These are phyloP conservation scores for Leucophora obtusa DNA, from an alignment of 2,888 invertebrate species.

Conservation along the genomic window DNA sequence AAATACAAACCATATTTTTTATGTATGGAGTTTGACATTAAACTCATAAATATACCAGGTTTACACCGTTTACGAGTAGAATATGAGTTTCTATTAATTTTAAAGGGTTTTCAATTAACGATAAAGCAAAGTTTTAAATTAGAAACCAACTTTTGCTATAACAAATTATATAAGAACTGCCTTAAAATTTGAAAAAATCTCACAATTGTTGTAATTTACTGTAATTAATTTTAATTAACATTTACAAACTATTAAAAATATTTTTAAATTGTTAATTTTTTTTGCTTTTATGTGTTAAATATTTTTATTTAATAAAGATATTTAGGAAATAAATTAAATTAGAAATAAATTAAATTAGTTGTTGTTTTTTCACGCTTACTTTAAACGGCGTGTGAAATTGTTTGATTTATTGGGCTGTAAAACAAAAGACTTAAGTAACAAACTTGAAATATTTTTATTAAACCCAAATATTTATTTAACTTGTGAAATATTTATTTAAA, in stretches of 20 bases:
- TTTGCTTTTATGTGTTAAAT: neutral
- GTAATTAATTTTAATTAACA: conserved; percentile 28
- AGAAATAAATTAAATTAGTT: neutral
- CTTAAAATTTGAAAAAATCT: neutral
- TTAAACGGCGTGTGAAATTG: neutral
- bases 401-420: neutral
- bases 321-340: neutral
- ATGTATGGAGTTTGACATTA: too few species aligned
- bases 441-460: conserved; percentile 12
- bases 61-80: too few species aligned
- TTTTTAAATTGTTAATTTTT: neutral
- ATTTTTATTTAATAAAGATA: neutral
- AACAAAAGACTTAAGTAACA: conserved; percentile 31
- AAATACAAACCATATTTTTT: too few species aligned
- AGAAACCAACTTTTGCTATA: neutral
- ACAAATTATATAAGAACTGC: neutral
- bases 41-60: too few species aligned
- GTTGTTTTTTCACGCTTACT: neutral
- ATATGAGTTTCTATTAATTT: too few species aligned
- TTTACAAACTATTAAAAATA: neutral
- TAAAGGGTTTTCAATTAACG: neutral
- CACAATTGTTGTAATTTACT: neutral
- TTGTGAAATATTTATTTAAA: neutral
- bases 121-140: neutral
- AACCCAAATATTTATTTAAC: neutral